Evolutionary conservation across 2,797 vertebrate genomes (phyloP).

Genomic region (Sparidentex hasta): DNA sequence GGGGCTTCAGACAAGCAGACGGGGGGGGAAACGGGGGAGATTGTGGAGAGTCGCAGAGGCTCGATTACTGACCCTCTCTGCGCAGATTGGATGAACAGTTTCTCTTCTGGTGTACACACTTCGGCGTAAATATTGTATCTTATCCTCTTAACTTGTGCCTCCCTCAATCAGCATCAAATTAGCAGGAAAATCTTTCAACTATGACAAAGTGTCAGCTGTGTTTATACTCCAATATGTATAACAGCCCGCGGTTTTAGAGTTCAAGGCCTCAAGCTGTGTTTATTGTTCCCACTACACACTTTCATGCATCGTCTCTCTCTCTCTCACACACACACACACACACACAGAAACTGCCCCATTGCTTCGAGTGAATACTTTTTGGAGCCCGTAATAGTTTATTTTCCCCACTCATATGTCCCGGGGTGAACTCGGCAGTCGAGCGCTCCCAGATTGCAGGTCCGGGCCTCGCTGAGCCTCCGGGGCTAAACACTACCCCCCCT

Average conservation of each 20-base stretch:
- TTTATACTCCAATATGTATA: conserved; percentile 63
- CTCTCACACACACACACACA: conserved; percentile 17
- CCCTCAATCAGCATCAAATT: conserved; percentile 28
- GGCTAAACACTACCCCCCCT: conserved; percentile 51
- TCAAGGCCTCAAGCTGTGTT: conserved; percentile 66
- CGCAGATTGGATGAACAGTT: conserved; percentile 2
- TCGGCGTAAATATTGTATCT: conserved; percentile 3
- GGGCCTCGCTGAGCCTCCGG: conserved; percentile 43
- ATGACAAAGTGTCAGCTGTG: conserved; percentile 69
- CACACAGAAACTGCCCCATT: conserved; percentile 31
- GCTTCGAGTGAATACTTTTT: conserved; percentile 64
- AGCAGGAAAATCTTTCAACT: conserved; percentile 10
- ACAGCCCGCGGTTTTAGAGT: conserved; percentile 39
- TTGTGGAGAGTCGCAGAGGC: conserved; percentile 20
- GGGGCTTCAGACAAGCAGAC: conserved; percentile 10
- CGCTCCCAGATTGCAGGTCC: conserved; percentile 47
- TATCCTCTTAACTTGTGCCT: conserved; percentile 12
- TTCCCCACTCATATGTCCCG: conserved; percentile 63
- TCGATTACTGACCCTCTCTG: conserved; percentile 18
- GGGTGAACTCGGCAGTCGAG: conserved; percentile 59
- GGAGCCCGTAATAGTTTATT: conserved; percentile 72
- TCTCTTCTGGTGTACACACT: neutral
- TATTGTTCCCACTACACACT: conserved; percentile 63
- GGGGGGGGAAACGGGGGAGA: conserved; percentile 8
- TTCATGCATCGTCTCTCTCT: conserved; percentile 47